A percentile compares a stretch with the other conserved stretches of the same genome.
Evolutionary conservation across 2,113 vertebrate species (phyloP).

Genomic region (Alligator sinensis): DNA sequence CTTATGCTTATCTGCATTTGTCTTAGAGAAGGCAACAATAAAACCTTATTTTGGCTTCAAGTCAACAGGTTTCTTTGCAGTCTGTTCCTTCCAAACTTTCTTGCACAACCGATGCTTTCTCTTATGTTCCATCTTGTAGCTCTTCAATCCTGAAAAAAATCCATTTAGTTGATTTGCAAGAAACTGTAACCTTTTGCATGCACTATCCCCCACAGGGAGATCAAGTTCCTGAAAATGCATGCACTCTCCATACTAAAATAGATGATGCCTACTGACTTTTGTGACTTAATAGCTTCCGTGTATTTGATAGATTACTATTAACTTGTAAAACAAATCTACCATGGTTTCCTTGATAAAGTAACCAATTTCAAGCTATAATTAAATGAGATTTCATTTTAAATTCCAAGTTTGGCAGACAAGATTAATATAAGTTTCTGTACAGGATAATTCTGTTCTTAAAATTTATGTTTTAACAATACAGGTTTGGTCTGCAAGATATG

Average conservation of each 20-base stretch:
- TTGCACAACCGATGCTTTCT: constrained; percentile 13
- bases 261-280: neutral
- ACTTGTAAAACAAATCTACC: neutral
- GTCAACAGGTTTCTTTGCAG: neutral
- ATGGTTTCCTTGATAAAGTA: neutral
- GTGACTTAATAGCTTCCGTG: neutral
- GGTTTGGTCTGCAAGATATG: neutral
- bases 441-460: neutral
- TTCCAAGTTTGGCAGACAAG: constrained; percentile 39
- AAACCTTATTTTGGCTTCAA: constrained; percentile 40
- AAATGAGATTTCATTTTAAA: constrained; percentile 43
- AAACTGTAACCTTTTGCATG: neutral
- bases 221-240: neutral
- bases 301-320: neutral
- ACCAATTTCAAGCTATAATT: constrained; percentile 26
- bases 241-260: neutral
- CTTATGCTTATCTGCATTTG: neutral
- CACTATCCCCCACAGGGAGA: neutral
- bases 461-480: neutral
- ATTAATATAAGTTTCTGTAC: neutral
- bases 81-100: neutral
- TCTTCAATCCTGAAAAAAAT: constrained; percentile 21
- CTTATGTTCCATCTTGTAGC: constrained; percentile 10
- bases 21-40: neutral
- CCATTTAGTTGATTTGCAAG: neutral